Conservation (phyloP, 2,888 invertebrate species). For the Drosophila stalkeri region DNA sequence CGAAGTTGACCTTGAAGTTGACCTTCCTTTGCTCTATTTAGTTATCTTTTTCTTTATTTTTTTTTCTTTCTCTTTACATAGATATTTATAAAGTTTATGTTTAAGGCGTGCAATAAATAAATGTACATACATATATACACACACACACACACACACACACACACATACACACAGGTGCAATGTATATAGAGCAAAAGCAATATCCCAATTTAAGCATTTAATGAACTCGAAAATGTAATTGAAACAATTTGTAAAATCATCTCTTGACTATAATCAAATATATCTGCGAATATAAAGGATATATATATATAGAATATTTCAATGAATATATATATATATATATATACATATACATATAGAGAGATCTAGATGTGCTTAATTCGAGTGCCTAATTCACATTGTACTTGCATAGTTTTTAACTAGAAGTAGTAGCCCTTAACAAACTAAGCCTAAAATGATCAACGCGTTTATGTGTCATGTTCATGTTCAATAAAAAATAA, state of each 20-base stretch:
- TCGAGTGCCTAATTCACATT: conserved; percentile 56
- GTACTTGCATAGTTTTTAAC: conserved; percentile 61
- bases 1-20: background rate
- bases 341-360: background rate
- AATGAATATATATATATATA: background rate
- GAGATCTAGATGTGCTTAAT: conserved; percentile 13
- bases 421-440: conserved; percentile 58
- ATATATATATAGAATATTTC: background rate
- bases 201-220: conserved; percentile 38
- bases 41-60: conserved; percentile 1
- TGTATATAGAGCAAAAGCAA: conserved; percentile 48
- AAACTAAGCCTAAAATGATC: conserved; percentile 59
- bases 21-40: conserved; percentile 6
- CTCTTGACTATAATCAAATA: conserved; percentile 39
- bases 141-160: conserved; percentile 7
- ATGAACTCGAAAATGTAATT: conserved; percentile 21
- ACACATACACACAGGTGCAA: conserved; percentile 43
- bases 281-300: conserved; percentile 20
- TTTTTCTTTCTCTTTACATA: conserved; percentile 13
- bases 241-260: conserved; percentile 33
- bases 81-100: conserved; percentile 67
- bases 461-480: conserved; percentile 61
- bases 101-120: conserved; percentile 75
- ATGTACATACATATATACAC: conserved; percentile 55
- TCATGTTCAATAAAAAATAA: conserved; percentile 32